Percentiles rank a stretch among this genome's conserved stretches.
These are phyloP conservation scores for Notamacropus eugenii DNA, from an alignment of 2,797 vertebrate species.

Conservation along the genomic window DNA sequence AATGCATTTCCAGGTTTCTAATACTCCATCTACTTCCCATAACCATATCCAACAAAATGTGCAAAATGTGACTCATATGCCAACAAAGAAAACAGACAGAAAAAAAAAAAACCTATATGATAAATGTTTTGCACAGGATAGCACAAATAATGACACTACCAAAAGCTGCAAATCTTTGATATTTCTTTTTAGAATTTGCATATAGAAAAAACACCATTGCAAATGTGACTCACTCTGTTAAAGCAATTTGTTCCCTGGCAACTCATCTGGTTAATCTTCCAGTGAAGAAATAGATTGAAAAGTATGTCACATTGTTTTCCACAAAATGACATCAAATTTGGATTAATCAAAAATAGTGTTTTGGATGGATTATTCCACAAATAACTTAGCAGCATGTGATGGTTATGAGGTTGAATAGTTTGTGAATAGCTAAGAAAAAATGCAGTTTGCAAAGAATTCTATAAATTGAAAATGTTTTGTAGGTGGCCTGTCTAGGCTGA, in stretches of 20 bases:
- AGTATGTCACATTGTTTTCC: slow-evolving; percentile 57
- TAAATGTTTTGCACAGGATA: not conserved
- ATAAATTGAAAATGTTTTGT: not conserved
- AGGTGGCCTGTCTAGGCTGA: not conserved
- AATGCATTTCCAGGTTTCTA: not conserved
- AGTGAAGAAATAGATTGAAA: slow-evolving; percentile 53
- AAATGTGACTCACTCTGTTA: not conserved
- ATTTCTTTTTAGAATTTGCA: not conserved
- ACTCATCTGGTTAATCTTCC: slow-evolving; percentile 46
- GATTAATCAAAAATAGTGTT: slow-evolving; percentile 64
- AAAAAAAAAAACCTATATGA: not conserved
- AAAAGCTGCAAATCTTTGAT: not conserved
- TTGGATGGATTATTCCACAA: slow-evolving; percentile 52
- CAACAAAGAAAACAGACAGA: not conserved
- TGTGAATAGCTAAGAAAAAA: not conserved
- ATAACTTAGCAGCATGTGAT: not conserved
- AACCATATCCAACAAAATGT: not conserved
- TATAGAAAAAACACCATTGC: not conserved
- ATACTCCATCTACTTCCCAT: not conserved
- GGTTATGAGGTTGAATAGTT: slow-evolving; percentile 36
- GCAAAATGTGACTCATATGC: not conserved
- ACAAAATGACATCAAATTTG: slow-evolving; percentile 55
- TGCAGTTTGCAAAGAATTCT: not conserved
- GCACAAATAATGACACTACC: not conserved
- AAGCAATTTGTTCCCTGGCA: slow-evolving; percentile 64